Percentiles rank a stretch among this genome's conserved stretches.
These are phyloP conservation scores for Eonycteris spelaea DNA, from an alignment of 2,113 vertebrate genomes.

Conservation along the genomic window DNA sequence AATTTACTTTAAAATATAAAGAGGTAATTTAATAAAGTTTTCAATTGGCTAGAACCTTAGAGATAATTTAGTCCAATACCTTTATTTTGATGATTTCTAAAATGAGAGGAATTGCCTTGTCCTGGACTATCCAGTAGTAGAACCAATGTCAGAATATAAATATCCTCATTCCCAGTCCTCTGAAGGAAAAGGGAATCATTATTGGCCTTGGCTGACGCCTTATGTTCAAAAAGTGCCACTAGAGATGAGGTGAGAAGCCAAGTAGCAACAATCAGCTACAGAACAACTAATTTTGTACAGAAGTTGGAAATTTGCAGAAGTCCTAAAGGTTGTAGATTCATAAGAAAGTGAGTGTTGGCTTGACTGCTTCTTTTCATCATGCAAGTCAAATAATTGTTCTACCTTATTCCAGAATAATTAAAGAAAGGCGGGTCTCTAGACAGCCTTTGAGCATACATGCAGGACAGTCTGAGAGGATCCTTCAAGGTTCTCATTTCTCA, in stretches of 20 bases:
- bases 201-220: neutral
- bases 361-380: neutral
- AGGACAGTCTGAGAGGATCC: neutral
- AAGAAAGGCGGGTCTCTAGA: neutral
- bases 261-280: neutral
- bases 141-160: neutral
- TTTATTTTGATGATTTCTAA: conserved; percentile 11
- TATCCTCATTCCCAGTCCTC: neutral
- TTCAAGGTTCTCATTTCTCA: neutral
- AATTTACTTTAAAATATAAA: neutral
- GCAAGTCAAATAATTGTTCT: neutral
- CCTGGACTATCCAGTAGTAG: neutral
- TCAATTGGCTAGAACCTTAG: neutral
- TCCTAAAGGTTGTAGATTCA: neutral
- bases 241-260: neutral
- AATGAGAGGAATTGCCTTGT: neutral
- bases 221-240: neutral
- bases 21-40: neutral
- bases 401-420: neutral
- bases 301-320: neutral
- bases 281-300: neutral
- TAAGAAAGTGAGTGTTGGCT: neutral
- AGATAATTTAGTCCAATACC: neutral
- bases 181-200: neutral
- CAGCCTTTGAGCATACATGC: neutral